Percentiles rank a stretch among this genome's conserved stretches.
These are phyloP conservation scores for Heterotilapia buettikoferi DNA, from an alignment of 2,113 vertebrate genomes.

Conservation along the genomic window DNA sequence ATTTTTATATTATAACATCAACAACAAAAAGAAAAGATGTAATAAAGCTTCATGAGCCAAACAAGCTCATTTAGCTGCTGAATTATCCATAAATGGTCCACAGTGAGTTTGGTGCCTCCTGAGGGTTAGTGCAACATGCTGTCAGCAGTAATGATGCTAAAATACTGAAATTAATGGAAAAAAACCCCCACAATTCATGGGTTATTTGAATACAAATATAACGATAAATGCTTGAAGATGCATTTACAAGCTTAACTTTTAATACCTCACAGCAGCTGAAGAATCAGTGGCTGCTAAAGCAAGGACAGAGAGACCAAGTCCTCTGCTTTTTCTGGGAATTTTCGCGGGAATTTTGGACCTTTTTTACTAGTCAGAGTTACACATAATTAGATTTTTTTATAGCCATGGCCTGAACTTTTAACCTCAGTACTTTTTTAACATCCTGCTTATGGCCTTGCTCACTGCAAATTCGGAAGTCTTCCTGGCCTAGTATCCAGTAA, in stretches of 20 bases:
- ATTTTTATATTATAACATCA: not conserved
- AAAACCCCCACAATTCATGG: not conserved
- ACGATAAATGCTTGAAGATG: not conserved
- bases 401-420: constrained; percentile 14
- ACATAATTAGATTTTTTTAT: not conserved
- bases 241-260: not conserved
- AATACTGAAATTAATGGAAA: not conserved
- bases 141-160: not conserved
- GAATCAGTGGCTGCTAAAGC: not conserved
- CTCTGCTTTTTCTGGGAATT: not conserved
- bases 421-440: not conserved
- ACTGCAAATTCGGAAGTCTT: not conserved
- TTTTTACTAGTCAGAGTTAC: not conserved
- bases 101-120: not conserved
- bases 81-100: not conserved
- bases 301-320: not conserved
- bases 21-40: not conserved
- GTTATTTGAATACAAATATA: not conserved
- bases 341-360: not conserved
- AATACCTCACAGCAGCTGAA: not conserved
- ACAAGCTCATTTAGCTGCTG: not conserved
- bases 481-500: constrained; percentile 3
- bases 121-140: not conserved
- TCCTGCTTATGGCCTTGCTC: not conserved
- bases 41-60: not conserved